Percentiles rank a stretch among this genome's conserved stretches.
Evolutionary conservation across 1,140 invertebrate species (phyloP).

Genomic region (Harpegnathos saltator): DNA sequence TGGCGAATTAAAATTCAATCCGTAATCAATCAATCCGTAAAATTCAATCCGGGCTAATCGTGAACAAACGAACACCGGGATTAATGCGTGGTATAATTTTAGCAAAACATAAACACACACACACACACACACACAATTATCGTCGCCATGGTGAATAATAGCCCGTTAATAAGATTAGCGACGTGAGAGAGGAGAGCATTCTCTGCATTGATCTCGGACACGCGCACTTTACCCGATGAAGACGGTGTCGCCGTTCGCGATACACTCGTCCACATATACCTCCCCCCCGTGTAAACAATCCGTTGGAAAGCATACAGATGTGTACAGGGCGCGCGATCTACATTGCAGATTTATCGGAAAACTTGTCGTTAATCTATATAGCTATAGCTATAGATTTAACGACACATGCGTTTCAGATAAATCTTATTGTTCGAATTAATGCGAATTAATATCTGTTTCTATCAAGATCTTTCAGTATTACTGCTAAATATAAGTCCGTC

Average conservation of each 20-base stretch:
- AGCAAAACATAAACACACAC: slow-evolving; percentile 8
- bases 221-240: neutral
- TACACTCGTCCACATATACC: neutral
- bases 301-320: slow-evolving; percentile 73
- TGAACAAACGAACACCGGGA: slow-evolving; percentile 6
- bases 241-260: neutral
- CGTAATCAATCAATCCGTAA: too few species aligned
- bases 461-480: neutral
- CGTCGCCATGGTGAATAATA: slow-evolving; percentile 35
- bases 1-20: slow-evolving; percentile 43
- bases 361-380: slow-evolving; percentile 76
- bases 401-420: too few species aligned
- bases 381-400: too few species aligned
- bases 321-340: slow-evolving; percentile 78
- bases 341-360: slow-evolving; percentile 83
- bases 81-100: slow-evolving; percentile 5
- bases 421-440: too few species aligned
- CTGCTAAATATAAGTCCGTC: neutral
- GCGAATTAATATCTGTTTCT: neutral
- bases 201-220: slow-evolving; percentile 43
- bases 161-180: slow-evolving; percentile 51
- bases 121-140: neutral
- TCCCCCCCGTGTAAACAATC: slow-evolving; percentile 43
- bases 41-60: slow-evolving; percentile 36
- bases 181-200: slow-evolving; percentile 33